Base-by-base conservation (phyloP, 2,113 vertebrate species). In the Tupaia tana region DNA sequence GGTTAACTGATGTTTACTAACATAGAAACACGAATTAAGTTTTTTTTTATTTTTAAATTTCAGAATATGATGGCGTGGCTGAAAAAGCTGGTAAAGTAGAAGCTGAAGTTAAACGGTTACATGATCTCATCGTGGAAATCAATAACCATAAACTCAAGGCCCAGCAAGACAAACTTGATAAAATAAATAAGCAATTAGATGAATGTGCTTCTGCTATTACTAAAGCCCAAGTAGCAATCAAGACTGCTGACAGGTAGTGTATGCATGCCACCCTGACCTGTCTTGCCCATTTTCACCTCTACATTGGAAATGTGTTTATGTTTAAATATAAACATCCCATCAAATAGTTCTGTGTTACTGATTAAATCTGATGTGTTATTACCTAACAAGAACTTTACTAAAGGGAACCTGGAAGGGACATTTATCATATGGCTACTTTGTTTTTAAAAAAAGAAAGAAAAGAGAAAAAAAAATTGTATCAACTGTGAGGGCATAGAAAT, bases 191-290 rank as follows among this genome's bases (percentile, higher is more conserved):
- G 71, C 99, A 99, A 70, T 98, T 99, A 3, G 99, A 99, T 61
- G 98, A 99, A 20, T 99, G 98, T 84, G 97, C 98, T 43, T 99
- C 99, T 82, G 94, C 98, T 93, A 97, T 99, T 95, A 99, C 99
- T 61, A 99, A 99, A 98, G 99, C 99, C 71, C 98, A 99, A 86
- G 99, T 99, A 94, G 99, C 99, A 16, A 98, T 99, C 98, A 99
- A 98, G 98, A 99, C 99, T 19, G 99, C 99, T 2, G 98, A 98
- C 86, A 99, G 99, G 99, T 99, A 97, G 69, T 70, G 91, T 93
- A 43, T 83, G 11, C 43, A 3, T 43, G 9, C 24, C 85, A 1
- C 73, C 69, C 58, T 75, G 22, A 25, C 20, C 27, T 82, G 10
- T 61, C 58, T 77, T 71, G 24, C 54, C 71, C 24, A 31, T 34